Conservation (phyloP, 2,113 vertebrate genomes). For the Dicerorhinus sumatrensis region DNA sequence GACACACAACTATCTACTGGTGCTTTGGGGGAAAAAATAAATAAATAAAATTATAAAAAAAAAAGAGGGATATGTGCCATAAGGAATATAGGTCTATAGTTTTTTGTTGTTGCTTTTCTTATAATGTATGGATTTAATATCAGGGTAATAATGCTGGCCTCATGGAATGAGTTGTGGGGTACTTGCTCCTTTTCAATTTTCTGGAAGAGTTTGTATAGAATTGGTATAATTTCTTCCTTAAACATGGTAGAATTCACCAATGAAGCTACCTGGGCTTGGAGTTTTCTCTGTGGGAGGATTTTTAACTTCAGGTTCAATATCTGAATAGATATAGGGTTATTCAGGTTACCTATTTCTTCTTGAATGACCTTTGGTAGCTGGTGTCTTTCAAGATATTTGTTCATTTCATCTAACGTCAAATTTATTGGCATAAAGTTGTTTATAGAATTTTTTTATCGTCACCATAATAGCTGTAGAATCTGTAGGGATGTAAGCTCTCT, state of each 20-base stretch:
- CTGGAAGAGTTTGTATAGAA: neutral
- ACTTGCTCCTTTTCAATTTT: neutral
- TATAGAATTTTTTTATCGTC: neutral
- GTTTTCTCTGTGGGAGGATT: neutral
- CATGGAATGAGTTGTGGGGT: neutral
- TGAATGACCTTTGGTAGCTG: neutral
- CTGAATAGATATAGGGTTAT: neutral
- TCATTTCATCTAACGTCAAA: neutral
- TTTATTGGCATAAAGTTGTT: neutral
- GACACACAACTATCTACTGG: no score
- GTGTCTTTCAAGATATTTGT: neutral
- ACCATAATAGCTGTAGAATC: neutral
- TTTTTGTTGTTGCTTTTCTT: neutral
- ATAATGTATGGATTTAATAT: neutral
- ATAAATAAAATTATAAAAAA: no score
- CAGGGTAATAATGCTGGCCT: neutral
- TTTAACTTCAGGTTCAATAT: constrained; percentile 8
- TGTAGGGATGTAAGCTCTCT: neutral
- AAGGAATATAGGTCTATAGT: neutral
- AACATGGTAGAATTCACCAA: neutral
- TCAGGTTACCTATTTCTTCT: neutral
- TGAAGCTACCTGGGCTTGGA: neutral
- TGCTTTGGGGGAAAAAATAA: no score
- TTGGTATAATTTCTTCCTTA: neutral
- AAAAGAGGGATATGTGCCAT: neutral